A percentile compares a stretch with the other conserved stretches of the same genome.
These are phyloP conservation scores for Zosterops lateralis DNA, from an alignment of 2,113 vertebrate species.

Conservation along the genomic window DNA sequence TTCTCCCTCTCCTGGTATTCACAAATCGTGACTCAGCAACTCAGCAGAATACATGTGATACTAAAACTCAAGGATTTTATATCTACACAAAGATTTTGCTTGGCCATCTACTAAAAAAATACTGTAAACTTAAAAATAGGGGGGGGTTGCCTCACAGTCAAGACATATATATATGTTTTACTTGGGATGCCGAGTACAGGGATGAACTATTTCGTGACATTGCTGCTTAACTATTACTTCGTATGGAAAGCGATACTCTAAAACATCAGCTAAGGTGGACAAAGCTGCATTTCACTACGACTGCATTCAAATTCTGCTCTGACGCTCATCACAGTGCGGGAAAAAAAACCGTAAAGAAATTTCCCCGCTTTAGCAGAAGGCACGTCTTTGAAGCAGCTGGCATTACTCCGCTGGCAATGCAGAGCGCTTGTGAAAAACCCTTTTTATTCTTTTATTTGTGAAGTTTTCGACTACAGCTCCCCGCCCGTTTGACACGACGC, in stretches of 20 bases:
- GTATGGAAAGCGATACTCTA: accelerated
- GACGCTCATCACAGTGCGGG: accelerated
- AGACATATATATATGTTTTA: no score
- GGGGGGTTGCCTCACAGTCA: accelerated
- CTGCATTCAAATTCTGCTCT: not conserved
- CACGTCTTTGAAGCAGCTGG: no score
- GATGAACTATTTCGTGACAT: no score
- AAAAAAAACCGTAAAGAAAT: not conserved
- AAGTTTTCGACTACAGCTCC: accelerated
- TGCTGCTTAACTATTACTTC: no score
- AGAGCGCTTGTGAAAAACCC: not conserved
- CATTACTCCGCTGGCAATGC: accelerated
- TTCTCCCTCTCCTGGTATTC: not conserved
- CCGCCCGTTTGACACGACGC: accelerated
- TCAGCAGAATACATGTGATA: accelerated
- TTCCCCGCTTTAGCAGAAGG: accelerated
- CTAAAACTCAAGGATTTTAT: not conserved
- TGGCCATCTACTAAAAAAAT: not conserved
- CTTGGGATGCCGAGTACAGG: no score
- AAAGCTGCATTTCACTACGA: not conserved
- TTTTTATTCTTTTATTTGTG: not conserved
- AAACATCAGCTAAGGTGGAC: no score
- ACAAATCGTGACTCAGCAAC: accelerated
- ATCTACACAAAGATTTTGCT: not conserved
- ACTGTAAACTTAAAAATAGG: not conserved